Evolutionary conservation across 2,797 vertebrate genomes (phyloP), one percentile per base, ranked within the genome.

Genomic region (Miichthys miiuy): DNA sequence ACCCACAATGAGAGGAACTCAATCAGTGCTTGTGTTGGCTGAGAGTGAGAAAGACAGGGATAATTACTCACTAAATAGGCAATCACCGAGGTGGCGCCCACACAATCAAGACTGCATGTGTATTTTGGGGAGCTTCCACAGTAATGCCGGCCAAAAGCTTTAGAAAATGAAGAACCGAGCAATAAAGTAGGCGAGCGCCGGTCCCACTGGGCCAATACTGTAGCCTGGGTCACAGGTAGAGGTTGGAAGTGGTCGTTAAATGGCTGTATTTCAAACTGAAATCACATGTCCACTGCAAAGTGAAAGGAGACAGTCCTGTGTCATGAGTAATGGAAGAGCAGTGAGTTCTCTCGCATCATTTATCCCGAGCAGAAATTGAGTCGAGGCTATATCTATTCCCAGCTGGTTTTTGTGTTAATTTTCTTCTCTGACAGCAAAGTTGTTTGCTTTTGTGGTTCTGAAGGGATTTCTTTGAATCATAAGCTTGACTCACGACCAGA

Each of bases 61-160:
- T 89, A 88, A 91, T 94, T 94, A 94, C 88, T 93, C 88, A 89
- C 91, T 89, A 90, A 90, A 88, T 92, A 93, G 84, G 91, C 89
- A 94, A 91, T 94, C 89, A 92, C 77, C 21, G 71, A 84, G 85
- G 87, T 87, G 87, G 84, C 76, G 74, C 89, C 92, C 80, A 89
- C 87, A 88, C 92, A 93, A 91, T 93, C 88, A 92, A 80, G 87
- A 58, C 82, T 85, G 79, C 69, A 23, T 88, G 89, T 90, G 89
- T 87, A 86, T 93, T 89, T 92, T 89, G 80, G 89, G 90, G 76
- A 65, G 88, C 80, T 80, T 87, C 87, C 70, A 77, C 51, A 73
- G 82, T 80, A 75, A 82, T 41, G 75, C 54, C 5, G 72, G 86
- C 83, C 89, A 83, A 80, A 82, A 46, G 77, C 64, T n/a, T 81